Percentiles rank a stretch among this genome's conserved stretches.
phyloP scores from a whole-genome alignment of 2,888 invertebrate genomes.

The Cosmorhoe ocellata region DNA sequence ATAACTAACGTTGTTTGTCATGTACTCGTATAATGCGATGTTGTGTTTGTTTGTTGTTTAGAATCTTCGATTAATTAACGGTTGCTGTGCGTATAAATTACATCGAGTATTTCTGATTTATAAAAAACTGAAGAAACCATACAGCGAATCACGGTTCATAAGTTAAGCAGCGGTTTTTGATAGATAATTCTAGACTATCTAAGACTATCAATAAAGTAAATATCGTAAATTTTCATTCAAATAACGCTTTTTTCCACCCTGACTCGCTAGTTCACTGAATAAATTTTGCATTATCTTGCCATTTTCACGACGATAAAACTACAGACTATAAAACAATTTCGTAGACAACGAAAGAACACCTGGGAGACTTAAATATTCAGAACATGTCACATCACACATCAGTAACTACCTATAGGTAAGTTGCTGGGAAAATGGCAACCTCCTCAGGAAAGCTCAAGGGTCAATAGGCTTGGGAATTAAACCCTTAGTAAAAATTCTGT shows the following conservation, averaged over 20 bases:
- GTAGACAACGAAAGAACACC: neutral
- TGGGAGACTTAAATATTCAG: slow-evolving; percentile 25
- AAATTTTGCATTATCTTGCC: neutral
- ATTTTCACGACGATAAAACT: slow-evolving; percentile 6
- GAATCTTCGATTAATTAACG: neutral
- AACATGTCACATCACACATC: slow-evolving; percentile 10
- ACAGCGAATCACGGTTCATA: too few relatives aligned
- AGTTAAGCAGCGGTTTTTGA: too few relatives aligned
- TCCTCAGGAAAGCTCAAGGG: neutral
- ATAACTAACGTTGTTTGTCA: slow-evolving; percentile 33
- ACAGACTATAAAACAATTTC: slow-evolving; percentile 19
- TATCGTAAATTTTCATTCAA: neutral
- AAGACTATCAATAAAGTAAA: neutral
- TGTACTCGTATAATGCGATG: slow-evolving; percentile 8
- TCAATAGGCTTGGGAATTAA: too few relatives aligned
- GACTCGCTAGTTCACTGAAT: neutral
- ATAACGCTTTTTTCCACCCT: neutral
- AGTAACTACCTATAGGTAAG: neutral
- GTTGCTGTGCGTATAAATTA: too few relatives aligned
- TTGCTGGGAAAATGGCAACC: neutral
- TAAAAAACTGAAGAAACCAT: too few relatives aligned
- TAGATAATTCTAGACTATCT: too few relatives aligned
- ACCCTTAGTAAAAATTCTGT: too few relatives aligned
- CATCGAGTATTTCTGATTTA: too few relatives aligned
- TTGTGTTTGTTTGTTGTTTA: neutral